Evolutionary conservation across 2,888 invertebrate genomes (phyloP).

Genomic region (Dasysyrphus albostriatus): DNA sequence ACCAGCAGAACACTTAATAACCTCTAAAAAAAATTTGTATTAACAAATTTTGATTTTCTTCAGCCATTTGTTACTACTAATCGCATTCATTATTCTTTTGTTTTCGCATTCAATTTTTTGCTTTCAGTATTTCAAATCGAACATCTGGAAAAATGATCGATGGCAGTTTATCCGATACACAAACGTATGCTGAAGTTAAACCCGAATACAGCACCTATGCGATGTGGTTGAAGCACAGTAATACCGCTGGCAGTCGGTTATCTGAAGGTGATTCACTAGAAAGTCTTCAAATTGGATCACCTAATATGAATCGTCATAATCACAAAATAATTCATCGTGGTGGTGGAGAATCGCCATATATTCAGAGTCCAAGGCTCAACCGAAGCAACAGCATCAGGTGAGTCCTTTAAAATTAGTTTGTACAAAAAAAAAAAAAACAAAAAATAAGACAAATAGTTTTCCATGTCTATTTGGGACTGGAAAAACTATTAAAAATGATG

Average conservation of each 20-base stretch:
- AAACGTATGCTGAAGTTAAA: slow-evolving; percentile 89
- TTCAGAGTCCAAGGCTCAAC: slow-evolving; percentile 89
- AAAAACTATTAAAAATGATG: background rate
- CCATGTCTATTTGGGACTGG: background rate
- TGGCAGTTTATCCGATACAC: slow-evolving; percentile 94
- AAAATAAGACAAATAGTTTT: slow-evolving; percentile 25
- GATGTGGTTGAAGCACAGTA: slow-evolving; percentile 94
- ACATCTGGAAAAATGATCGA: slow-evolving; percentile 86
- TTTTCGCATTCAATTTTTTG: background rate
- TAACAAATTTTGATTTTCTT: no score
- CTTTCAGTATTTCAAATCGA: slow-evolving; percentile 80
- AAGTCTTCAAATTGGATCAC: slow-evolving; percentile 89
- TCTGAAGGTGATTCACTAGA: slow-evolving; percentile 97
- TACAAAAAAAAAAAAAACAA: no score
- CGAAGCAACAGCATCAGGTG: slow-evolving; percentile 97
- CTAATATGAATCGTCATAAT: slow-evolving; percentile 86
- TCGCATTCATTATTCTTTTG: no score
- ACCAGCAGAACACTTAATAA: no score
- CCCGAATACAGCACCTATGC: slow-evolving; percentile 93
- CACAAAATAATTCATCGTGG: slow-evolving; percentile 83
- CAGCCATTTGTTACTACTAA: no score
- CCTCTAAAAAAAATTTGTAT: no score
- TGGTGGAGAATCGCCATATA: slow-evolving; percentile 82
- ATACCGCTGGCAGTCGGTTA: slow-evolving; percentile 90
- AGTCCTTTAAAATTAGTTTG: slow-evolving; percentile 78